A percentile compares a stretch with the other conserved stretches of the same genome.
These are phyloP conservation scores for Chouioia cunea DNA, from an alignment of 2,888 invertebrate species.

Conservation along the genomic window DNA sequence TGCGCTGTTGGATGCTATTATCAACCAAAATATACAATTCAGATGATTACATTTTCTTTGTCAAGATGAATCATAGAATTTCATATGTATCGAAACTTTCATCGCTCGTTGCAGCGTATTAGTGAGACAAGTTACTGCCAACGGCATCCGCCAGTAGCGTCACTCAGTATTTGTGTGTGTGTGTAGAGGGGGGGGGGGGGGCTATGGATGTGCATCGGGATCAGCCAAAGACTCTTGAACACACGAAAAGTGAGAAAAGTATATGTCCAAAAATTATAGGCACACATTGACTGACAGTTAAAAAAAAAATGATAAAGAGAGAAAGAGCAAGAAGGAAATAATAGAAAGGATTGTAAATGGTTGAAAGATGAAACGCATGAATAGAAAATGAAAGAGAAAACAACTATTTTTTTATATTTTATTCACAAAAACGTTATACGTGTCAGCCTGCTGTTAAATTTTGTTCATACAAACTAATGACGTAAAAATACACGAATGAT, in stretches of 20 bases:
- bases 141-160: neutral
- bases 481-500: too few relatives aligned
- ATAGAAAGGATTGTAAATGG: neutral
- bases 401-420: too few relatives aligned
- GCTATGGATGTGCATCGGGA: too few relatives aligned
- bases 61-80: neutral
- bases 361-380: neutral
- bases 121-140: slow-evolving; percentile 28
- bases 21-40: neutral
- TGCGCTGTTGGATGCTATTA: neutral
- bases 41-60: neutral
- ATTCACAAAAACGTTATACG: too few relatives aligned
- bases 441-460: too few relatives aligned
- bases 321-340: slow-evolving; percentile 7
- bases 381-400: slow-evolving; percentile 5
- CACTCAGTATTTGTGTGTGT: too few relatives aligned
- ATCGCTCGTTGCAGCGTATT: slow-evolving; percentile 46
- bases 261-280: too few relatives aligned
- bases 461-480: too few relatives aligned
- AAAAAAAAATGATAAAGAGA: neutral
- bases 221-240: neutral
- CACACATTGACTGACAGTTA: too few relatives aligned
- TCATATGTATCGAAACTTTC: slow-evolving; percentile 43
- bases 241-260: neutral
- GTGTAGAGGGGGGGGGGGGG: too few relatives aligned